Evolutionary conservation across 2,797 vertebrate genomes (phyloP), one percentile per base, ranked within the genome.

Genomic region (Neomorphus geoffroyi): DNA sequence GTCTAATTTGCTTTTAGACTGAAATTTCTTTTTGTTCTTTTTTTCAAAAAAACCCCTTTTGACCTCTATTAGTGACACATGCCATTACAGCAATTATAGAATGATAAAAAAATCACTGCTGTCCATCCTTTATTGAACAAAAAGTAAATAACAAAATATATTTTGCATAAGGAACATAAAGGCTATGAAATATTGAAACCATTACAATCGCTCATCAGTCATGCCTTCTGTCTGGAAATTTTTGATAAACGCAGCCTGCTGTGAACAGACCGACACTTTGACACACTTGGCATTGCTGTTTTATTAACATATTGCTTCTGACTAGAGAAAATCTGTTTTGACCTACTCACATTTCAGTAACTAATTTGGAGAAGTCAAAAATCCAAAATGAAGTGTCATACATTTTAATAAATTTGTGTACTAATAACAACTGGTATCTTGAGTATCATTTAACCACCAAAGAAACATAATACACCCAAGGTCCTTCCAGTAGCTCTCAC

Each of bases 321-420:
- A 92, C 82, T 79, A 93, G 88, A 89, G 74, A 86, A 96, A 90
- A 90, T 51, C 85, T 92, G 48, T 17, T 83, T 72, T 90, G 82
- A 91, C 80, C 85, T 80, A 24, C n/a, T 79, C 87, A 57, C 43
- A 28, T 54, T 84, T 62, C 77, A 86, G 0, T 30, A 75, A 72
- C 11, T 74, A 8, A 67, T 28, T 3, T 11, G 23, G 87, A 73
- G 30, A 82, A 90, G 60, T 27, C 4, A 51, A 89, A 86, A 93
- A 65, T 17, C 11, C 51, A 18, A 17, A 77, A 54, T n/a, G n/a
- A 87, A 48, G 24, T 45, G 8, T 5, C 35, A 58, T 23, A 10
- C 12, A 45, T 33, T 72, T 58, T 27, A 80, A 41, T 27, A 24
- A 19, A 46, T 46, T 22, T 48, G 10, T 7, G 16, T 26, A 82